Evolutionary conservation across 1,140 invertebrate species (phyloP), one percentile per base, ranked within the genome.

Genomic region (Zaprionus vittiger): DNA sequence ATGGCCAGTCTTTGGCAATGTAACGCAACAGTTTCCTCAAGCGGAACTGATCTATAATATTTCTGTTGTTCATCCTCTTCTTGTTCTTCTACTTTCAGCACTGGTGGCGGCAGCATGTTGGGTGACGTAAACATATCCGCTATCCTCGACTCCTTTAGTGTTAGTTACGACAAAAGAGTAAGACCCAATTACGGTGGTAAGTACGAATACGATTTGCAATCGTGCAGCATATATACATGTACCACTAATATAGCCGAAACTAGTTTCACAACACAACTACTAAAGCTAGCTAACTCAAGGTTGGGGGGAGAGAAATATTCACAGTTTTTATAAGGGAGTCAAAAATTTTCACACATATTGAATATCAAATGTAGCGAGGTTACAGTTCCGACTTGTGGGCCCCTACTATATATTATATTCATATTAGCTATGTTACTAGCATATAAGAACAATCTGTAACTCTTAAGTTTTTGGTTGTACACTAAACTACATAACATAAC

Each of bases 151-250:
- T 97, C 96, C 80, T 97, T 98, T 93, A 97, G 97, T 93, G 96
- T 96, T 93, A 98, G 97, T 94, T 99, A 99, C 94, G 98, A 99
- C 95, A 99, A 99, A 96, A 96, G 98, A 96, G 97, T 99, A 95
- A 97, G 98, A 94, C 98, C 98, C 92, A 98, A 98, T 94, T 99
- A 99, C 94, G 98, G 98, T 96, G 98, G 98, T 98, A 95, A 96
- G 97, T 96, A 84, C 20, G 47, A 72, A 54, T 34, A 34, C 66
- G 70, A 81, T 72, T 57, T 73, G 28, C 44, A 60, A 66, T 79
- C 63, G 63, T 64, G 31, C 47, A 52, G 9, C 11, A 11, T 52
- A 52, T 24, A 20, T 28, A 55, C 52, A 24, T 24, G 5, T 28
- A 56, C 54, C n/a, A 28, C 26, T 31, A 9, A 59, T 44, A 2